These are phyloP conservation scores for Anabacerthia variegaticeps DNA, from an alignment of 2,797 vertebrate genomes.

Conservation along the genomic window DNA sequence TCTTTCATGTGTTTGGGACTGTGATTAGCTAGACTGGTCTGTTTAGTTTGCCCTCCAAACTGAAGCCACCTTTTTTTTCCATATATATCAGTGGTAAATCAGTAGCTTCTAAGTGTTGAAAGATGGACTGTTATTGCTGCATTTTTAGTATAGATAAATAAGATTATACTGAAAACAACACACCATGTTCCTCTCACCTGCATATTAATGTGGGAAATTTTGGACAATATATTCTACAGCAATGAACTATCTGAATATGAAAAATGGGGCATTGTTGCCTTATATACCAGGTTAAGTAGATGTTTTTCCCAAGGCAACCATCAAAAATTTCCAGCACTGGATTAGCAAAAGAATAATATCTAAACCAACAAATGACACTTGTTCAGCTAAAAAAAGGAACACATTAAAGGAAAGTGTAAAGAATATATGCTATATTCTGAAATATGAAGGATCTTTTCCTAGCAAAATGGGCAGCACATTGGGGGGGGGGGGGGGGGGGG, in stretches of 20 bases:
- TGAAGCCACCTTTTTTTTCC: neutral
- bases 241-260: neutral
- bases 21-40: neutral
- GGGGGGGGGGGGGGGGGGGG: neutral
- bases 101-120: neutral
- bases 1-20: neutral
- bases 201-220: neutral
- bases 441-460: conserved; percentile 3
- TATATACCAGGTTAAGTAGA: neutral
- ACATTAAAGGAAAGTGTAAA: neutral
- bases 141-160: neutral
- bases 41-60: neutral
- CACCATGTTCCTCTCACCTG: neutral
- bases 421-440: neutral
- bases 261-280: neutral
- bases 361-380: conserved; percentile 35
- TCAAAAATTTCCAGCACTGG: neutral
- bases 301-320: neutral
- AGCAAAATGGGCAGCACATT: neutral
- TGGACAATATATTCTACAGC: neutral
- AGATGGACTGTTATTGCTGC: neutral
- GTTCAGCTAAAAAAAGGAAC: neutral
- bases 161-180: neutral
- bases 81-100: neutral
- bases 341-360: neutral